A percentile compares a stretch with the other conserved stretches of the same genome.
phyloP scores from a whole-genome alignment of 2,888 invertebrate genomes.

The Apotomis turbidana region DNA sequence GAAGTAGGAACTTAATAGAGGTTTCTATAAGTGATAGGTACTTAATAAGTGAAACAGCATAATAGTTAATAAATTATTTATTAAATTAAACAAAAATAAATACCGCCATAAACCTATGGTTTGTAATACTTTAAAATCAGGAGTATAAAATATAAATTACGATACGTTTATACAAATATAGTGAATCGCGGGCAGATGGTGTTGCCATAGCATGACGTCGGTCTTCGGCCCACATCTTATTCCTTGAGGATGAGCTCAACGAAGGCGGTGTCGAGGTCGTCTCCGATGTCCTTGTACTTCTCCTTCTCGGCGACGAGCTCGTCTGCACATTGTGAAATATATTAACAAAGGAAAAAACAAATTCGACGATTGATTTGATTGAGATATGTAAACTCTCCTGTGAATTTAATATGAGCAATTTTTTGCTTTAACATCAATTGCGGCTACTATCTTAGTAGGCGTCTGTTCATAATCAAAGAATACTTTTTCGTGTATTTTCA shows the following conservation, averaged over 20 bases:
- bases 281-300: slow-evolving; percentile 99
- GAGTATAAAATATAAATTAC: slow-evolving; percentile 79
- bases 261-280: slow-evolving; percentile 99
- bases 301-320: slow-evolving; percentile 98
- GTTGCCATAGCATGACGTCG: slow-evolving; percentile 42
- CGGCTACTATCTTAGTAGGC: slow-evolving; percentile 1
- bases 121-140: slow-evolving; percentile 76
- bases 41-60: slow-evolving; percentile 57
- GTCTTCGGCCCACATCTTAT: slow-evolving; percentile 62
- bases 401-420: slow-evolving; percentile 11
- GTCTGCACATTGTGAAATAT: slow-evolving; percentile 84
- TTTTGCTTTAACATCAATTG: neutral
- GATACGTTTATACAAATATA: slow-evolving; percentile 70
- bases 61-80: slow-evolving; percentile 74
- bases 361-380: neutral
- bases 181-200: slow-evolving; percentile 68
- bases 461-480: neutral
- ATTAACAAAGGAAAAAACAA: slow-evolving; percentile 12
- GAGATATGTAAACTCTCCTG: slow-evolving; percentile 1
- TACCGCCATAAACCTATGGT: slow-evolving; percentile 79
- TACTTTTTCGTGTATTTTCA: too few relatives aligned
- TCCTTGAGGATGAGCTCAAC: slow-evolving; percentile 94
- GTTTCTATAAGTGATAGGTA: too few relatives aligned
- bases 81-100: slow-evolving; percentile 80
- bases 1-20: too few relatives aligned